Evolutionary conservation across 1,140 invertebrate species (phyloP).

Genomic region (Telenomus remus): DNA sequence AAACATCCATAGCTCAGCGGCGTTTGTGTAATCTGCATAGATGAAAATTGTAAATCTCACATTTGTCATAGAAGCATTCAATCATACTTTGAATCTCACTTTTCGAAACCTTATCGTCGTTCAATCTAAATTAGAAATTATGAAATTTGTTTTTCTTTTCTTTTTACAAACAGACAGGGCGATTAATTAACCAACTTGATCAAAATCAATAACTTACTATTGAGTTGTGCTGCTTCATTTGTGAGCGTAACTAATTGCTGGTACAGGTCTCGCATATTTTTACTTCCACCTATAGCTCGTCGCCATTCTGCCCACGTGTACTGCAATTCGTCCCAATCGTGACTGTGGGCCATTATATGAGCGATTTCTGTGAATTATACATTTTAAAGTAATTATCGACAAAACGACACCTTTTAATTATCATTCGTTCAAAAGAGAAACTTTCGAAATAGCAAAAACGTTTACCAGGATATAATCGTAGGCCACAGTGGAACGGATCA

Average conservation of each 20-base stretch:
- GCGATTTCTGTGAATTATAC: constrained; percentile 69
- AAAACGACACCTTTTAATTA: too few relatives aligned
- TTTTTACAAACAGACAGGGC: too few relatives aligned
- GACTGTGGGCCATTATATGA: constrained; percentile 80
- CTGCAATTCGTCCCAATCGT: constrained; percentile 89
- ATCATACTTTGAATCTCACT: too few relatives aligned
- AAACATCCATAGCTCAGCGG: constrained; percentile 88
- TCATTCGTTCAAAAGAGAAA: constrained; percentile 48
- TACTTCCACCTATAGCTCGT: constrained; percentile 80
- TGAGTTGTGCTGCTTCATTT: constrained; percentile 89
- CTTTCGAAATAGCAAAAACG: constrained; percentile 44
- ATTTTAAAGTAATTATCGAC: background rate
- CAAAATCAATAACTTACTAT: constrained; percentile 80
- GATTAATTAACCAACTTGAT: background rate
- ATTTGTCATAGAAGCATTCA: too few relatives aligned
- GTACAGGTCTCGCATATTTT: constrained; percentile 87
- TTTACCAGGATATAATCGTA: constrained; percentile 88
- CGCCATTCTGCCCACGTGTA: constrained; percentile 93
- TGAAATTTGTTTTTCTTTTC: too few relatives aligned
- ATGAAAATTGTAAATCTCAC: background rate
- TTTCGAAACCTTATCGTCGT: too few relatives aligned
- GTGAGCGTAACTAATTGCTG: constrained; percentile 88
- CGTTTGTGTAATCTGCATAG: constrained; percentile 85
- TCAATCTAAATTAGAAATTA: too few relatives aligned
- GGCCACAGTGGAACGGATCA: constrained; percentile 86